These are phyloP conservation scores for Enoplosus armatus DNA, from an alignment of 2,797 vertebrate genomes.

Conservation along the genomic window DNA sequence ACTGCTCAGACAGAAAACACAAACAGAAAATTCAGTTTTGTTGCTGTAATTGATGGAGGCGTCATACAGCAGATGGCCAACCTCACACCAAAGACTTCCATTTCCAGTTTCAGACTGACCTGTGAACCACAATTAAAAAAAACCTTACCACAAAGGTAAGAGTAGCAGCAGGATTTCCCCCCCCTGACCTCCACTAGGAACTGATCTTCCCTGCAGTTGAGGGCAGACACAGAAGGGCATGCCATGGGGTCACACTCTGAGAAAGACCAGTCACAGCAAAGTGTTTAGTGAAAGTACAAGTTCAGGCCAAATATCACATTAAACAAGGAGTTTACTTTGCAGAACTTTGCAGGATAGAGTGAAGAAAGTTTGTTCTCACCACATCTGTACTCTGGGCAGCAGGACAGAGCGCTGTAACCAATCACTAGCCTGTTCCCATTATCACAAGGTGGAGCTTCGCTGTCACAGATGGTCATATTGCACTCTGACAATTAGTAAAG, in stretches of 20 bases:
- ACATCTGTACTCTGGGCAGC: conserved; percentile 95
- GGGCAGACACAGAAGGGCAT: conserved; percentile 86
- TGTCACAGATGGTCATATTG: conserved; percentile 92
- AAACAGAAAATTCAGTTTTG: conserved; percentile 35
- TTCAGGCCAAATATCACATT: not conserved
- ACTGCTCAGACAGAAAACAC: conserved; percentile 83
- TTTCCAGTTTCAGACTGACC: conserved; percentile 11
- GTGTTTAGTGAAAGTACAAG: conserved; percentile 14
- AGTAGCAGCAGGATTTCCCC: conserved; percentile 93
- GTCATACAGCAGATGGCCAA: not conserved
- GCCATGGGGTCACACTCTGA: conserved; percentile 93
- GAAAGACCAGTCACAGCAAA: conserved; percentile 53
- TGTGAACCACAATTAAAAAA: conserved; percentile 19
- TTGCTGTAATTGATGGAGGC: conserved; percentile 28
- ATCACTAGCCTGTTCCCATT: conserved; percentile 88
- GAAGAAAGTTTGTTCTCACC: conserved; percentile 83
- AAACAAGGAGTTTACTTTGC: not conserved
- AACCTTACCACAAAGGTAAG: conserved; percentile 94
- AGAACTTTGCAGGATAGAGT: not conserved
- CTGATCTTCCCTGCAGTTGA: conserved; percentile 94
- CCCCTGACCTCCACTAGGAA: conserved; percentile 93
- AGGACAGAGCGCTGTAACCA: conserved; percentile 90
- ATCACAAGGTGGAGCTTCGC: conserved; percentile 87
- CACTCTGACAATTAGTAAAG: conserved; percentile 87
- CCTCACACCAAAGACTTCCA: not conserved